phyloP scores from a whole-genome alignment of 2,113 vertebrate species.

The Perca fluviatilis region DNA sequence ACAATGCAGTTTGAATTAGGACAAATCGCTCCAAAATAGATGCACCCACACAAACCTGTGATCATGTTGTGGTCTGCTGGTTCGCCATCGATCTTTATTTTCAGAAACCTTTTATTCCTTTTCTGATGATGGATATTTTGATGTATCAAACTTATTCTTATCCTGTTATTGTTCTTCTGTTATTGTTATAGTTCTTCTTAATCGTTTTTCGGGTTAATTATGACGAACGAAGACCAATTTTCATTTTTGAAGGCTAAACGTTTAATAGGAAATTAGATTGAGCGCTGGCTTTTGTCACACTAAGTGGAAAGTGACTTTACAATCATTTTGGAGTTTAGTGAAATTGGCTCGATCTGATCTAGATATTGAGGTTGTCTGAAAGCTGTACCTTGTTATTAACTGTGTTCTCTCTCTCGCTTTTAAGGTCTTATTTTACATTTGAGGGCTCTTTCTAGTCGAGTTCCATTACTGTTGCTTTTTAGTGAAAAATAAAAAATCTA shows the following conservation, averaged over 20 bases:
- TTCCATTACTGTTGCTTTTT: conserved; percentile 5
- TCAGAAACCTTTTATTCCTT: neutral
- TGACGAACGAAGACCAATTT: neutral
- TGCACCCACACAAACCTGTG: conserved; percentile 14
- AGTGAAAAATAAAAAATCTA: neutral
- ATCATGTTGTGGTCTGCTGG: neutral
- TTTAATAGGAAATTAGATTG: conserved; percentile 33
- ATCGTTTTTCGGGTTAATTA: conserved; percentile 6
- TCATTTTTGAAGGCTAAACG: conserved; percentile 34
- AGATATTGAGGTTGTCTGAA: conserved; percentile 25
- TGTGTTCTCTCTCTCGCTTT: neutral
- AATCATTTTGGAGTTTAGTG: conserved; percentile 32
- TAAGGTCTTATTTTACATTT: conserved; percentile 18
- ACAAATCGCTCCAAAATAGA: conserved; percentile 48
- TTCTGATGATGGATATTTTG: neutral
- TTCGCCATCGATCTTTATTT: neutral
- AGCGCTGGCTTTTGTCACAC: conserved; percentile 27
- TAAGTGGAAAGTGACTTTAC: conserved; percentile 37
- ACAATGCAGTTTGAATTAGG: conserved; percentile 49
- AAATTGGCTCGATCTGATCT: conserved; percentile 27
- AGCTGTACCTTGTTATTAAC: conserved; percentile 23
- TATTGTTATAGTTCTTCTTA: neutral
- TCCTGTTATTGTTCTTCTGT: neutral
- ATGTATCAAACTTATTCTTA: neutral
- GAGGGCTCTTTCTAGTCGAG: neutral